Base-by-base conservation (phyloP, 2,888 invertebrate species). In the Xylota sylvarum region DNA sequence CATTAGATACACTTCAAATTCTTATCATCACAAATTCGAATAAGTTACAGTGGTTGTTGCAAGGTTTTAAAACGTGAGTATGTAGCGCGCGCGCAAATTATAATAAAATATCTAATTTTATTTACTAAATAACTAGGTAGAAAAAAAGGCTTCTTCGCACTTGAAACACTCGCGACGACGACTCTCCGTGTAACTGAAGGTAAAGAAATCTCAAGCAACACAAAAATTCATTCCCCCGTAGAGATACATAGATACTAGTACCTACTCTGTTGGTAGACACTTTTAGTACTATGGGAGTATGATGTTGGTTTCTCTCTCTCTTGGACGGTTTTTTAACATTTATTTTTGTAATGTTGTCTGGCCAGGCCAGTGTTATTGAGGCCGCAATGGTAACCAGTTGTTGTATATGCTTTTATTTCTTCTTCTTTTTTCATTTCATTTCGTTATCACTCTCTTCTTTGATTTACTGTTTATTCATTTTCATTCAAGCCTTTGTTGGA, bases 161-260 rank as follows among this genome's bases (percentile, higher is more conserved):
- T 82, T 78, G 86, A 81, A 86, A 72, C 86, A 77, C 46, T 86
- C 86, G 78, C 86, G 86, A 69, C 86, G 82, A 82, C 82, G 86
- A 73, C 82, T 82, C 78, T 82, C 76, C 30, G 86, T 77, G 82
- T 77, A 82, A 86, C 86, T 86, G 78, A 86, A 67, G 78, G 67
- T 40, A 27, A 86, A 86, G 86, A 86, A 82, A 86, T 78, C 77
- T 82, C 48, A 50, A 12, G 10, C 82, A 35, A 58, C 58, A 35
- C 74, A 17, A 65, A 48, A 56, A 46, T 76, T 81, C 64, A 56
- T 64, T 40, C 9, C 64, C 7, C 27, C 67, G 32, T 85, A 35
- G 67, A 76, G 76, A 50, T n/a, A n/a, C n/a, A n/a, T 12, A 72
- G 60, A 74, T 74, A 67, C 19, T 67, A 30, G 19, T 81, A 74